Percentiles rank a stretch among this genome's conserved stretches.
These are phyloP conservation scores for Stichopus chloronotus DNA, from an alignment of 35 echinoderm and acorn worm species.

Conservation along the genomic window DNA sequence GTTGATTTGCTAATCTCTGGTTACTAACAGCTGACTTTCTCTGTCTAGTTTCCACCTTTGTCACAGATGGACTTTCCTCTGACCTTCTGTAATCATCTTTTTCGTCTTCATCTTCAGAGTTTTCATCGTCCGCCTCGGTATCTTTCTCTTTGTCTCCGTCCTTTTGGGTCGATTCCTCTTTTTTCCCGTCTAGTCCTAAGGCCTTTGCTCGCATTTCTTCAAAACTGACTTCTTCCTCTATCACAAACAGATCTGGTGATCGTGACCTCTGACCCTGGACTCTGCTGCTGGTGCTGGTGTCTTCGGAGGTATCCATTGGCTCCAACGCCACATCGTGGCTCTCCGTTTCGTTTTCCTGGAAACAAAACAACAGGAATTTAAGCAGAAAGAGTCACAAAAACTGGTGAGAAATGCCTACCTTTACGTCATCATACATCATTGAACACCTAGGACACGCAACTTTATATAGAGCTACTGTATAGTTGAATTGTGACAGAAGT, in stretches of 20 bases:
- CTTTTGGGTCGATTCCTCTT: not conserved
- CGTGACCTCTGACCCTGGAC: not conserved
- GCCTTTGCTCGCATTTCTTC: not conserved
- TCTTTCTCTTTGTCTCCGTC: constrained; percentile 27
- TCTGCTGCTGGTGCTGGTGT: not conserved
- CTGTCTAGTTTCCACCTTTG: not conserved
- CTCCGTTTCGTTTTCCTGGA: not conserved
- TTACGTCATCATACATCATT: too few species aligned
- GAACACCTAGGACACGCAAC: too few species aligned
- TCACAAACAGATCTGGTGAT: constrained; percentile 27
- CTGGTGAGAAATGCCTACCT: too few species aligned
- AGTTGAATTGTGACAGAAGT: too few species aligned
- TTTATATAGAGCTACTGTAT: too few species aligned
- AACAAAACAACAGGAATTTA: too few species aligned
- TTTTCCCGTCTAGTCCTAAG: not conserved
- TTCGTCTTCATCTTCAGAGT: not conserved
- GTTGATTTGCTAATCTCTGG: not conserved
- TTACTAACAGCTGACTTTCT: not conserved
- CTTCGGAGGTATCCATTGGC: constrained; percentile 24
- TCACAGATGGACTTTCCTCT: not conserved
- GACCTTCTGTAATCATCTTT: not conserved
- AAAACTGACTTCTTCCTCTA: constrained; percentile 6
- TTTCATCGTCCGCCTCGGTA: not conserved
- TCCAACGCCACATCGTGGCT: not conserved
- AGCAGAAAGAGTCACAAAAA: too few species aligned